Conservation (phyloP, 1,140 invertebrate species). For the Eueides isabella region DNA sequence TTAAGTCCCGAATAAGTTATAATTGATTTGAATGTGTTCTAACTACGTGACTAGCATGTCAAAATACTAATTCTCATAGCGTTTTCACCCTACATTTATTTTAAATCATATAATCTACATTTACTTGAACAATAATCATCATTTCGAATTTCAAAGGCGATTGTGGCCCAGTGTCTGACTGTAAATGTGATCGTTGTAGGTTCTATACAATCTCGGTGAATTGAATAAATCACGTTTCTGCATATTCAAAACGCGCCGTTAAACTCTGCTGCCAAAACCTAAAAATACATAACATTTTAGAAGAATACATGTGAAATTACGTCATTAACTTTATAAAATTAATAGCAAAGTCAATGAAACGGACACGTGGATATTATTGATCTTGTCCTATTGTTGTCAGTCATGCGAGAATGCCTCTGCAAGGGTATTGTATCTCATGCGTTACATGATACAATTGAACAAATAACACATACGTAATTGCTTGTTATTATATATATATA, state of each 20-base stretch:
- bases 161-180: no score
- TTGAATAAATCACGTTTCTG: background rate
- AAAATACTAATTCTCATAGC: background rate
- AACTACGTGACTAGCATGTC: background rate
- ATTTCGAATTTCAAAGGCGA: no score
- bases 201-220: no score
- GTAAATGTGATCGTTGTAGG: no score
- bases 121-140: no score
- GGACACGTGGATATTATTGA: background rate
- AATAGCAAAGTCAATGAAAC: background rate
- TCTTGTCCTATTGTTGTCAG: background rate
- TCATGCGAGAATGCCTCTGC: slow-evolving; percentile 9
- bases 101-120: no score
- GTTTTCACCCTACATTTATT: background rate
- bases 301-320: background rate
- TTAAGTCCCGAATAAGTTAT: background rate
- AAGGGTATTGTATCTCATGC: slow-evolving; percentile 13
- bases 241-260: no score
- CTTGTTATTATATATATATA: slow-evolving; percentile 3
- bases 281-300: background rate
- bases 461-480: background rate
- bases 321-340: background rate
- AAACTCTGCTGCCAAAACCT: no score
- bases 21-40: background rate
- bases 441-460: slow-evolving; percentile 1